Evolutionary conservation across 2,797 vertebrate species (phyloP).

Genomic region (Gallinago stenura): DNA sequence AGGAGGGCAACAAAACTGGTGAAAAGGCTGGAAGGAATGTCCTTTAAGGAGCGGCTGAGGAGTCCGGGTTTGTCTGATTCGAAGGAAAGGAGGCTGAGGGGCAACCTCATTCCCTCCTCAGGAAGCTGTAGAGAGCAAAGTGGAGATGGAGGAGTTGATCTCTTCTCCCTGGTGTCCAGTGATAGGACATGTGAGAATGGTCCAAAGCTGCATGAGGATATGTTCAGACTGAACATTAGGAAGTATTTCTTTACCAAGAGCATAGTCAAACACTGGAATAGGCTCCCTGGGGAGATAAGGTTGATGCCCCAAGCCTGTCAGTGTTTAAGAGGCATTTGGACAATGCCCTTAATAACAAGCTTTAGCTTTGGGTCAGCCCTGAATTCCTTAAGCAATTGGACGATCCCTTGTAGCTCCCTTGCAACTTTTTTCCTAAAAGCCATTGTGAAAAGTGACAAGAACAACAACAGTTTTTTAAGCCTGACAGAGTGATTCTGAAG

Average conservation of each 20-base stretch:
- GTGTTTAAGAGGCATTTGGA: not conserved
- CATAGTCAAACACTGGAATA: not conserved
- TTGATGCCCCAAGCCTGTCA: too few species aligned
- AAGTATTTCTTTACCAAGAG: not conserved
- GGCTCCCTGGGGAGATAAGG: not conserved
- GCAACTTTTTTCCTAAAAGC: not conserved
- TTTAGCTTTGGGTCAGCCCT: not conserved
- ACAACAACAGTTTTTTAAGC: not conserved
- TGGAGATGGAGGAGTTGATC: not conserved
- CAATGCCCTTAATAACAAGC: not conserved
- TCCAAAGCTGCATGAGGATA: not conserved
- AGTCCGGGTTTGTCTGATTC: not conserved
- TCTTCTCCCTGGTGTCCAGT: too few species aligned
- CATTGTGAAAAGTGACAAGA: not conserved
- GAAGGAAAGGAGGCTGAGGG: not conserved
- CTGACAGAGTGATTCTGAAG: not conserved
- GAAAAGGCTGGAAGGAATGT: not conserved
- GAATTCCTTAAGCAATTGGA: not conserved
- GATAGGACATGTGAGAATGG: fast-evolving
- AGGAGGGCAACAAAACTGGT: not conserved
- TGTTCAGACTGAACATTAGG: not conserved
- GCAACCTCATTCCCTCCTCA: not conserved
- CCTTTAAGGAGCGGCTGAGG: fast-evolving
- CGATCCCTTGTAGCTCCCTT: not conserved
- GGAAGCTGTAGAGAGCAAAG: too few species aligned